Evolutionary conservation across 2,888 invertebrate genomes (phyloP), one percentile per base, ranked within the genome.

Genomic region (Phyllotreta striolata): DNA sequence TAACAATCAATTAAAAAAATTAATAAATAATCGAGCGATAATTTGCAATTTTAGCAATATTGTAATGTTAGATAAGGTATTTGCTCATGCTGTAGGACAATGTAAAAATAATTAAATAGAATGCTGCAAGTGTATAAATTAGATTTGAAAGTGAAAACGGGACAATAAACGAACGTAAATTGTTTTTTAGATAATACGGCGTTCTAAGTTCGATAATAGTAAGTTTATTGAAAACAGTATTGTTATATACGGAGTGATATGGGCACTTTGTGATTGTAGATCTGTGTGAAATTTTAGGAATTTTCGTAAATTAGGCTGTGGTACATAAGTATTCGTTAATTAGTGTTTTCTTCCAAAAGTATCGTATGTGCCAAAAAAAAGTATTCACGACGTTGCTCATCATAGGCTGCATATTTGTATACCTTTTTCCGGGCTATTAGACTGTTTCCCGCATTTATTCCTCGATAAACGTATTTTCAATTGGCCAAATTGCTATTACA

Each of bases 231-330:
- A 51, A 58, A 40, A 37, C 40, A 59, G 54, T 59, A 58, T 59
- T 65, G 62, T 58, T 55, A 56, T 52, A 41, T 69, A 62, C 55
- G 67, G 75, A 74, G 76, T 76, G 77, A 77, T 75, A 68, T 77
- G 77, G 75, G 76, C 77, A 75, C 72, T 76, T 76, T 73, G 68
- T 72, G 71, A 72, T 73, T 66, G 59, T 68, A 67, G 61, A 56
- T 61, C 59, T 64, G 66, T 61, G 62, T 49, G 55, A 60, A 66
- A 69, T 73, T n/a, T 73, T 24, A 24, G 74, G 73, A 72, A 75
- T 75, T 74, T 75, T 73, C 24, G 70, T 70, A 70, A 67, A 75
- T 75, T 69, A 73, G 77, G 76, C 76, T 77, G 77, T 77, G 77
- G 73, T 67, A 70, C 67, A 69, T 73, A 74, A 74, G 72, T 72